Percentiles rank a stretch among this genome's conserved stretches.
These are phyloP conservation scores for Parotia lawesii DNA, from an alignment of 2,113 vertebrate genomes.

Conservation along the genomic window DNA sequence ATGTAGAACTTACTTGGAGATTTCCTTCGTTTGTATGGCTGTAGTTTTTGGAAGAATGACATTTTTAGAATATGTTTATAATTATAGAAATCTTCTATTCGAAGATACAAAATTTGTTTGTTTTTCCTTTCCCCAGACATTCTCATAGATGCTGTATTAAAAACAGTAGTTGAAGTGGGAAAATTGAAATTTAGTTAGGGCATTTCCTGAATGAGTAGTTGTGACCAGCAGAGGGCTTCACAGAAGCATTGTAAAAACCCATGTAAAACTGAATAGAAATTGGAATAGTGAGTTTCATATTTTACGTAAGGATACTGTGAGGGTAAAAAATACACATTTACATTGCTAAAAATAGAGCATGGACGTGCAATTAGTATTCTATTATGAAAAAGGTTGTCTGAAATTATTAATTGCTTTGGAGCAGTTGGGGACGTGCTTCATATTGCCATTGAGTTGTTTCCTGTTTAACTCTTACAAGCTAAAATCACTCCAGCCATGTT, in stretches of 20 bases:
- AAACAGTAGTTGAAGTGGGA: background rate
- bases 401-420: background rate
- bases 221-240: background rate
- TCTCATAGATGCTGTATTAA: background rate
- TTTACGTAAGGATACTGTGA: background rate
- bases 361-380: background rate
- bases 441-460: background rate
- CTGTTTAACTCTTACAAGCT: background rate
- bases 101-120: background rate
- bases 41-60: background rate
- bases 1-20: background rate
- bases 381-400: background rate
- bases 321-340: background rate
- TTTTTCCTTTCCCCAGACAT: background rate
- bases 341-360: background rate
- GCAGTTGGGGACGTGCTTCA: background rate
- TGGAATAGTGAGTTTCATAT: background rate
- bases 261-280: background rate
- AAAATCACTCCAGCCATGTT: background rate
- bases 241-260: background rate
- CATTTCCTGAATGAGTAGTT: background rate
- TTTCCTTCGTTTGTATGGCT: background rate
- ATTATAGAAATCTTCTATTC: background rate
- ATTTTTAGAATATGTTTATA: background rate
- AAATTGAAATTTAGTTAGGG: background rate